Base-by-base conservation (phyloP, 2,888 invertebrate genomes). In the Chloroclysta siterata region DNA sequence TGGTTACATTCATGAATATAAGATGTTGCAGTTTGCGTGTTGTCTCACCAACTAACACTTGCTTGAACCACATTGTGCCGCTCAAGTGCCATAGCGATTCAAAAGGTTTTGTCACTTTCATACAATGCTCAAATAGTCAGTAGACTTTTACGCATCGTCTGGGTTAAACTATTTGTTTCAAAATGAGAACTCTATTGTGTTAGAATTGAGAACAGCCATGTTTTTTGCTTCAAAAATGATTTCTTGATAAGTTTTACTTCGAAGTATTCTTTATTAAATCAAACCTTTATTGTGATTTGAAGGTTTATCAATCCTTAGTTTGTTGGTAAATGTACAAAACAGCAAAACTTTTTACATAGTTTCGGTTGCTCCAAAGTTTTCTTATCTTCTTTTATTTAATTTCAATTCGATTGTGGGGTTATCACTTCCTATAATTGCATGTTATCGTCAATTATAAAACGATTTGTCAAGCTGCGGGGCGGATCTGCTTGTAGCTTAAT, bases 1-100 rank as follows among this genome's bases (percentile, higher is more conserved):
- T 68, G 55, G 66, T 46, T 48, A 81, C 80, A 77, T 83, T 85
- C 85, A 88, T 88, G 88, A 88, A 89, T 88, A 85, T 84, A 84
- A 85, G 82, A 88, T 87, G 81, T 69, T 80, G 84, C 78, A 85
- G 88, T 83, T 76, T 73, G 72, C 72, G 77, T 79, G 79, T 61
- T 57, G 80, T 83, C 81, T 81, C 82, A 74, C 78, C 79, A 81
- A 80, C 82, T 81, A 84, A 83, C 84, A 87, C 85, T 86, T 61
- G 57, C 51, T 50, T 61, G 81, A 69, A 69, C 70, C 73, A 70
- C 74, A 74, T 75, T 69, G 72, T 74, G 70, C 71, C 73, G 6
- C 80, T 78, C 79, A 81, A 81, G 73, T 76, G 76, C 72, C 77
- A 77, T 80, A 74, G 78, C 76, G 80, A 79, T 82, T 80, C 73